Percentiles rank a stretch among this genome's conserved stretches.
phyloP scores from a whole-genome alignment of 2,797 vertebrate genomes.

The Tolypeutes matacus region DNA sequence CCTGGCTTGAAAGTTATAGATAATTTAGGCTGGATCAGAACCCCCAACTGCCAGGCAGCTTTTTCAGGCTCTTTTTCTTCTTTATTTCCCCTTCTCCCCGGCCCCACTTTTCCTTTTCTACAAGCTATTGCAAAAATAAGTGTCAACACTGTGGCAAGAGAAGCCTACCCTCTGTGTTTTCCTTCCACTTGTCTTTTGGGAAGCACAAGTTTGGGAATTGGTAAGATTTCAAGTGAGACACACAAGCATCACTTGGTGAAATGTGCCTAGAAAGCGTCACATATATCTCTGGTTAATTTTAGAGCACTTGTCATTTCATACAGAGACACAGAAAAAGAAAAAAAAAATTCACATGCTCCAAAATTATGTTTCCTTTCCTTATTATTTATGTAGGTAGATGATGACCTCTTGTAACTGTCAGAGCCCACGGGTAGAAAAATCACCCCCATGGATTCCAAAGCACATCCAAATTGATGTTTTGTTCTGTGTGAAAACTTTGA shows the following conservation, averaged over 20 bases:
- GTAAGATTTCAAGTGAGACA: background rate
- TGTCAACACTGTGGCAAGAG: background rate
- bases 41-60: background rate
- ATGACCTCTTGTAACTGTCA: slow-evolving; percentile 6
- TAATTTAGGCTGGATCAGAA: background rate
- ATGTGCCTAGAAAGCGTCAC: background rate
- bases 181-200: background rate
- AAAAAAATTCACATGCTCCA: background rate
- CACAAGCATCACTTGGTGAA: background rate
- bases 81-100: background rate
- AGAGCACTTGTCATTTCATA: background rate
- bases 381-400: background rate
- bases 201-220: background rate
- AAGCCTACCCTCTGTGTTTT: background rate
- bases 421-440: slow-evolving; percentile 35
- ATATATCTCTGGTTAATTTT: background rate
- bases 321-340: background rate
- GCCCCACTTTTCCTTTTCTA: background rate
- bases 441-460: slow-evolving; percentile 73
- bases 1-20: background rate
- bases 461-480: slow-evolving; percentile 80
- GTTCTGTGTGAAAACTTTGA: slow-evolving; percentile 81
- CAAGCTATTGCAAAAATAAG: slow-evolving; percentile 10
- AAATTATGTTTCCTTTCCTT: background rate
- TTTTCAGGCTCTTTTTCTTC: background rate